Conservation (phyloP, 2,113 vertebrate species). For the Oncorhynchus nerka region DNA sequence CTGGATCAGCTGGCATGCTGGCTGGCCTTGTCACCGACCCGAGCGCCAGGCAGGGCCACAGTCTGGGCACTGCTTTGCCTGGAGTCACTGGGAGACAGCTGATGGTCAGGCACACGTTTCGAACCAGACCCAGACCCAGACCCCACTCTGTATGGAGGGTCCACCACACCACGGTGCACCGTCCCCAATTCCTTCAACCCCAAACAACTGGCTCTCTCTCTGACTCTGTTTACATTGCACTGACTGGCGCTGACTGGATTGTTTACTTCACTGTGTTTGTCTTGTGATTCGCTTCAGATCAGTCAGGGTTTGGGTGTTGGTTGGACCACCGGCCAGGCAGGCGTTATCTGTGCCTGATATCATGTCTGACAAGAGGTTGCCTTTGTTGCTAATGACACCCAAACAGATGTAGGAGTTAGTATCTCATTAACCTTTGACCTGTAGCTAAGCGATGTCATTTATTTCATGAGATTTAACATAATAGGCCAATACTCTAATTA, state of each 20-base stretch:
- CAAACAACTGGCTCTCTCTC: constrained; percentile 21
- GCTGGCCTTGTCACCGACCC: constrained; percentile 62
- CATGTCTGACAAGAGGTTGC: no score
- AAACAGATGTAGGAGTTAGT: no score
- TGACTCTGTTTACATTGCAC: constrained; percentile 26
- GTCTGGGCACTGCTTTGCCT: constrained; percentile 47
- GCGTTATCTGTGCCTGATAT: no score
- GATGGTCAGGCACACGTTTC: constrained; percentile 12
- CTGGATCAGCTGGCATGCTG: constrained; percentile 63
- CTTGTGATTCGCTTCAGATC: constrained; percentile 1
- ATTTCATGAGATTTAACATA: no score
- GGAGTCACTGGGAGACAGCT: constrained; percentile 54
- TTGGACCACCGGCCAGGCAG: no score
- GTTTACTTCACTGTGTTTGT: constrained; percentile 17
- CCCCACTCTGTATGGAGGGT: constrained; percentile 36
- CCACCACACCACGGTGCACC: constrained; percentile 12
- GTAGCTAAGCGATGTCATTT: no score
- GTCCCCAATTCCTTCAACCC: constrained; percentile 33
- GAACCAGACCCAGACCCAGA: background rate
- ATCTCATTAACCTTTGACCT: no score
- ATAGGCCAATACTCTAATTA: no score
- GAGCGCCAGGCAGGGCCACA: constrained; percentile 54
- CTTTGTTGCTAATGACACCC: no score
- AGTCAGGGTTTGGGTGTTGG: background rate
- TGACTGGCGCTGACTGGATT: constrained; percentile 1